Percentiles rank a stretch among this genome's conserved stretches.
These are phyloP conservation scores for Ictalurus furcatus DNA, from an alignment of 2,113 vertebrate genomes.

Conservation along the genomic window DNA sequence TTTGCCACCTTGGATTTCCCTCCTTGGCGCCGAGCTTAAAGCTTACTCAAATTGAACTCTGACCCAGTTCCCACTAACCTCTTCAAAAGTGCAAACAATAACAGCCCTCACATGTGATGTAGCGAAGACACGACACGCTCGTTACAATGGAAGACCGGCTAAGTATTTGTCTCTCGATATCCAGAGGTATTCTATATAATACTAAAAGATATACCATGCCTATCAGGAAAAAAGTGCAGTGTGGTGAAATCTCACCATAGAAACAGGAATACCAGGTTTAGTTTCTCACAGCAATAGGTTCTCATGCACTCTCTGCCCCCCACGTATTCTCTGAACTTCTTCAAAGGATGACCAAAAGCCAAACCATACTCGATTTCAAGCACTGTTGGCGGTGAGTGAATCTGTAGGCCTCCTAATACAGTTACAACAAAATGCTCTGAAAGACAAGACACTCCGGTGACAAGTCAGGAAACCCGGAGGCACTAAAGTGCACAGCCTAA, in stretches of 20 bases:
- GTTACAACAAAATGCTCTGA: neutral
- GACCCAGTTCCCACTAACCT: neutral
- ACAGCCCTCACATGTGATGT: neutral
- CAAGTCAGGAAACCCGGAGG: neutral
- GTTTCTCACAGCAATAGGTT: neutral
- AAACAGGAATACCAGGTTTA: neutral
- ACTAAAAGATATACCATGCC: neutral
- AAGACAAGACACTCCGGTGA: constrained; percentile 1
- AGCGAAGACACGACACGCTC: neutral
- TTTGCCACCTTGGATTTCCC: neutral
- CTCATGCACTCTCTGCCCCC: neutral
- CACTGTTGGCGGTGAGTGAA: too few relatives aligned
- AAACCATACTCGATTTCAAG: neutral
- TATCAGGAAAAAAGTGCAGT: neutral
- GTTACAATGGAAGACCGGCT: neutral
- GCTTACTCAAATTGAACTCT: neutral
- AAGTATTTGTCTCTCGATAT: neutral
- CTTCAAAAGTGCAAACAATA: neutral
- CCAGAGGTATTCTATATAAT: neutral
- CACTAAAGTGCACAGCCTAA: constrained; percentile 21
- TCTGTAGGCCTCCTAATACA: neutral
- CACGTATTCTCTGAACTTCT: neutral
- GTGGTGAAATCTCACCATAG: too few relatives aligned
- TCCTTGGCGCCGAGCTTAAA: neutral
- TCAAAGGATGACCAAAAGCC: neutral